Percentiles rank a stretch among this genome's conserved stretches.
phyloP scores from a whole-genome alignment of 2,113 vertebrate genomes.

The Recurvirostra avosetta region DNA sequence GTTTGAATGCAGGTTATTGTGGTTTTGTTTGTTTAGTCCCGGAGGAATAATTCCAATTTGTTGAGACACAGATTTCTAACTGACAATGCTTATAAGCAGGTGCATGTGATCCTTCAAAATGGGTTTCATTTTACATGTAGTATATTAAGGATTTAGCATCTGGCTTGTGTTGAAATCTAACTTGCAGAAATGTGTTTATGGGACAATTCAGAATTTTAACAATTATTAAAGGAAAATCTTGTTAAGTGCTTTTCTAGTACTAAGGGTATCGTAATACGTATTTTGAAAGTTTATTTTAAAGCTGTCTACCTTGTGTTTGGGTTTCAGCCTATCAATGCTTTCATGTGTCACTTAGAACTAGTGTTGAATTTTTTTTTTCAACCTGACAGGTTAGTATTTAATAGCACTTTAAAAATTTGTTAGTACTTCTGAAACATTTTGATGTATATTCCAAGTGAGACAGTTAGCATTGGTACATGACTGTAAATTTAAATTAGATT shows the following conservation, averaged over 20 bases:
- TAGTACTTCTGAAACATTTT: not conserved
- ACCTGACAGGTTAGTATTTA: not conserved
- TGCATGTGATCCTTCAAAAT: not conserved
- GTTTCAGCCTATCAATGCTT: not conserved
- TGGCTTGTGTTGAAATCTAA: not conserved
- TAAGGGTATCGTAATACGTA: not conserved
- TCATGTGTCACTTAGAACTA: not conserved
- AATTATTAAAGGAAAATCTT: constrained; percentile 8
- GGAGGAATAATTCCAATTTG: not conserved
- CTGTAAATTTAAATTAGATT: not conserved
- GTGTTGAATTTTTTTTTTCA: not conserved
- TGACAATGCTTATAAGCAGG: not conserved
- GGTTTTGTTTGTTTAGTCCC: not conserved
- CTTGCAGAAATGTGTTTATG: constrained; percentile 9
- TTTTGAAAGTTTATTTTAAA: not conserved
- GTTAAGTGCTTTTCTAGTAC: not conserved
- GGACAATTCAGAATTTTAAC: not conserved
- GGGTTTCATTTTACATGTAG: not conserved
- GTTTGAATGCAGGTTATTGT: not conserved
- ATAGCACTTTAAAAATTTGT: not conserved
- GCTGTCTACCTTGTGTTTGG: not conserved
- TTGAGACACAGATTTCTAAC: not conserved
- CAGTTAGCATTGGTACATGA: not conserved
- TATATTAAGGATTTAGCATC: not conserved
- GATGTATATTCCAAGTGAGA: not conserved